Percentiles rank a stretch among this genome's conserved stretches.
phyloP scores from a whole-genome alignment of 2,797 vertebrate species.

The Picus viridis region DNA sequence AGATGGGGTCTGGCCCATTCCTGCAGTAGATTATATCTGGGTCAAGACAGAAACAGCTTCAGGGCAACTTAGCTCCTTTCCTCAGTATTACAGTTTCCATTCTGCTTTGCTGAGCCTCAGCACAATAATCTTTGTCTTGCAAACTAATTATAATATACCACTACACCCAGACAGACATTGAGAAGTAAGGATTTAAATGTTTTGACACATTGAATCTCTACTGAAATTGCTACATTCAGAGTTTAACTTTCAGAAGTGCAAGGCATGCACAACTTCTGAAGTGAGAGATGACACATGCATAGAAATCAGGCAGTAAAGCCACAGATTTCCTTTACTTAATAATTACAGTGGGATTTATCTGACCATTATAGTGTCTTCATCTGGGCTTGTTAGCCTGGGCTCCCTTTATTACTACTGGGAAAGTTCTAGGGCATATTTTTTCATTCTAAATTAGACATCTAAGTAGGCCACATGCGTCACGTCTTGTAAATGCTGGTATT shows the following conservation, averaged over 20 bases:
- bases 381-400: neutral
- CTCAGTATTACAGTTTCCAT: neutral
- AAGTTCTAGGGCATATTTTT: conserved; percentile 11
- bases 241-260: neutral
- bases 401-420: neutral
- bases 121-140: neutral
- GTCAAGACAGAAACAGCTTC: neutral
- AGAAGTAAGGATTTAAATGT: conserved; percentile 27
- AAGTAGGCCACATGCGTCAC: conserved; percentile 33
- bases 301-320: neutral
- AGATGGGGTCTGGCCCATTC: neutral
- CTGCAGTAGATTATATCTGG: neutral
- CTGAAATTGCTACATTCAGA: neutral
- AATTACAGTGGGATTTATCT: neutral
- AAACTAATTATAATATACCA: neutral
- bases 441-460: conserved; percentile 24
- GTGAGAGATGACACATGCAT: neutral
- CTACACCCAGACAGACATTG: neutral
- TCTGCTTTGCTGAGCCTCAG: conserved; percentile 1
- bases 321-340: neutral
- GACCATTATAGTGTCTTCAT: neutral
- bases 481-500: neutral
- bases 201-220: neutral
- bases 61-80: neutral
- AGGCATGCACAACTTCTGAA: neutral